Evolutionary conservation across 2,797 vertebrate genomes (phyloP), one percentile per base, ranked within the genome.

Genomic region (Myiotriccus ornatus): DNA sequence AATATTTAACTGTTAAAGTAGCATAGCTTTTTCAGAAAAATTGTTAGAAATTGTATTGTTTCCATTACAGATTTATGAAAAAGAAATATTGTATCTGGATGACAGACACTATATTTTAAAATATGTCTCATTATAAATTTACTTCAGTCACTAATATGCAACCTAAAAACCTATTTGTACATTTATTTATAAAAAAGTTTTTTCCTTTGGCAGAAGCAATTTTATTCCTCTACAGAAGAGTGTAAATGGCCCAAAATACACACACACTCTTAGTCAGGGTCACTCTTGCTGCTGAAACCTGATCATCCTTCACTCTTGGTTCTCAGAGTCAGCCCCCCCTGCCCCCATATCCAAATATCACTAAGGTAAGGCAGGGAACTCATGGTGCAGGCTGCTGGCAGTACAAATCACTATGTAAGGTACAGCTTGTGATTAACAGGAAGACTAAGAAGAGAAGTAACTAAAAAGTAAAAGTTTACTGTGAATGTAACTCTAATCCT

Each of bases 131-230:
- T 93, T 91, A 83, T 57, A 93, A 93, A 96, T 97, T 94, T 97
- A 83, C 78, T 96, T 94, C 79, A 94, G 71, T 94, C 57, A 91
- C 84, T 96, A 95, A 95, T 84, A 87, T n/a, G n/a, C 25, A 91
- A 92, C 94, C 97, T 96, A 90, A 79, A 95, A 94, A 96, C 89
- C 22, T 89, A 81, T 60, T 95, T 81, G 43, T 71, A 74, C 89
- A 91, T 96, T 97, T 95, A 95, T 95, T 93, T 94, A 94, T 69
- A 81, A 79, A 94, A 95, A 79, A 93, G 21, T 10, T 64, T 97
- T 97, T 91, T 79, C 13, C 5, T 64, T 73, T 84, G 21, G n/a
- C 23, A 81, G 25, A 75, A 67, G 20, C 7, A 57, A 27, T 18
- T 18, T 71, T 50, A n/a, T 80, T 91, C 19, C 21, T 46, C 1